phyloP scores from a whole-genome alignment of 2,888 invertebrate genomes.

The Lepetodrilus schrolli region DNA sequence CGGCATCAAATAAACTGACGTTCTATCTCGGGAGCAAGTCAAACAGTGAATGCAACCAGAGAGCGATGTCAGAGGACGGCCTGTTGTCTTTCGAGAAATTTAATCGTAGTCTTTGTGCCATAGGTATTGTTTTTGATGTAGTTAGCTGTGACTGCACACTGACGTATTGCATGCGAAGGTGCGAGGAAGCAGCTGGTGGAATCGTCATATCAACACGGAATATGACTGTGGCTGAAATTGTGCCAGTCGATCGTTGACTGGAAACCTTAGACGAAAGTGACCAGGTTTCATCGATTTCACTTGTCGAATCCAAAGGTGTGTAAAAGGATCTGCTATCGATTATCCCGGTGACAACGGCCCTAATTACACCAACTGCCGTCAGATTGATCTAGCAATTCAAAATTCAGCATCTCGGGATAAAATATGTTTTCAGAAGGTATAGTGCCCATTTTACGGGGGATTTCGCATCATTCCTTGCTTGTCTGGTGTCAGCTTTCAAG shows the following conservation, averaged over 20 bases:
- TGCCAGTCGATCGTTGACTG: neutral
- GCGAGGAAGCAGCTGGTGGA: neutral
- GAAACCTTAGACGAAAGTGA: neutral
- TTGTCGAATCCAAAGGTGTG: neutral
- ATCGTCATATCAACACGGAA: neutral
- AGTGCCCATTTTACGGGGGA: neutral
- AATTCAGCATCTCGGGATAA: neutral
- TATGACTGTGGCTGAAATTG: neutral
- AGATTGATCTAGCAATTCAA: neutral
- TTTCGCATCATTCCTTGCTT: neutral
- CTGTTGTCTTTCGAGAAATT: slow-evolving; percentile 4
- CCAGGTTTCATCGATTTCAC: slow-evolving; percentile 6
- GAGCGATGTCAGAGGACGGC: neutral
- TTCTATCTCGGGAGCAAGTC: neutral
- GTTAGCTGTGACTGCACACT: neutral
- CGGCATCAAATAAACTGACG: neutral
- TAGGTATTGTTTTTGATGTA: slow-evolving; percentile 13
- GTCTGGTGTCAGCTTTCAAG: neutral
- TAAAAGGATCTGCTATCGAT: neutral
- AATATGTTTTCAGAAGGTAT: neutral
- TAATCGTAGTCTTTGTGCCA: neutral
- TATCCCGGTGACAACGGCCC: neutral
- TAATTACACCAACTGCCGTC: neutral
- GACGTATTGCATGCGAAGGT: neutral
- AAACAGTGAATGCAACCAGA: neutral